Base-by-base conservation (phyloP, 2,888 invertebrate genomes). In the Coenonympha glycerion region DNA sequence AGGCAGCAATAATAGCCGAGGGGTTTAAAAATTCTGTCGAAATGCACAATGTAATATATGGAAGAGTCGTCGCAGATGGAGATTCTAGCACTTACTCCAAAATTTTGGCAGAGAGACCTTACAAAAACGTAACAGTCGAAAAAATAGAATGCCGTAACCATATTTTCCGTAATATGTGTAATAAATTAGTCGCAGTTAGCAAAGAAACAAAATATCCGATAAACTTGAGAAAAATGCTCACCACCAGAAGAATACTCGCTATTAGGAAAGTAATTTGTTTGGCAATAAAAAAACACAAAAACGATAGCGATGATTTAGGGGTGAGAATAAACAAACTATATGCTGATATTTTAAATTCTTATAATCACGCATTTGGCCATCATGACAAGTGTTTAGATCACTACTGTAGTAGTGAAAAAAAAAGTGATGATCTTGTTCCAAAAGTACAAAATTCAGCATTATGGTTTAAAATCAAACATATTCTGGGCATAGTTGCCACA, bases 131-230 rank as follows among this genome's bases (percentile, higher is more conserved):
- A n/a, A 47, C 54, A 2, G 50, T 54, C 21, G 54, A 54, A 31
- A 55, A 55, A 42, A 16, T 55, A 3, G 55, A 55, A 49, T 55
- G 55, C 31, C 28, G 52, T 11, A 55, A 55, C 22, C 52, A 52
- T 24, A 30, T 55, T 13, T 15, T 52, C 18, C 21, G 52, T 1
- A 49, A 49, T 16, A 47, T 52, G 4, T 55, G 48, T 13, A 47
- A 55, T 26, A 55, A 52, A 47, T 18, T 54, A n/a, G 37, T 47
- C 34, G 30, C 19, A 8, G 21, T 53, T 2, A 18, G 11, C 4
- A 47, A 45, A 19, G 53, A 53, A 3, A 54, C 47, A 3, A 49
- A 44, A 40, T 50, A 46, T 30, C 19, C 22, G 19, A n/a, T 37
- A 19, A 26, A 15, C 11, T 31, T 47, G 8, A 26, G 53, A 40